Evolutionary conservation across 2,888 invertebrate species (phyloP).

Genomic region (Phasia obesa): DNA sequence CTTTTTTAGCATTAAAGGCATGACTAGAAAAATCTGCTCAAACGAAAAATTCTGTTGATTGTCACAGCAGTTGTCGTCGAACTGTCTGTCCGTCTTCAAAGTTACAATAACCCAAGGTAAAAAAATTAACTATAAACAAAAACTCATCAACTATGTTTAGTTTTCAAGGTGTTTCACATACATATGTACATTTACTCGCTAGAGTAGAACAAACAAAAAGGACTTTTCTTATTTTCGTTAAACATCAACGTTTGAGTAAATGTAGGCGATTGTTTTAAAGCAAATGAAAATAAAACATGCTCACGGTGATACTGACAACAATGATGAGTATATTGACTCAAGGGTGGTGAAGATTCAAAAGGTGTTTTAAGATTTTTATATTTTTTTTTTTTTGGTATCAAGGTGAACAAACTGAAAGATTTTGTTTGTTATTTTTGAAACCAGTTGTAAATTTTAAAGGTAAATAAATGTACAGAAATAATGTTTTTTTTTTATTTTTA

Average conservation of each 20-base stretch:
- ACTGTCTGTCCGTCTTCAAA: conserved; percentile 30
- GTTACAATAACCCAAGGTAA: conserved; percentile 52
- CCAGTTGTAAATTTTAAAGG: conserved; percentile 59
- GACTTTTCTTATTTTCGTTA: conserved; percentile 44
- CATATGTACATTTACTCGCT: not conserved
- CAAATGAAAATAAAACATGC: conserved; percentile 39
- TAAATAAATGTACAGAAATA: conserved; percentile 43
- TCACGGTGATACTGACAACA: conserved; percentile 32
- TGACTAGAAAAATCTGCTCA: conserved; percentile 46
- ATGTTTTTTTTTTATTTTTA: conserved; percentile 21
- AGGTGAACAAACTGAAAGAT: conserved; percentile 66
- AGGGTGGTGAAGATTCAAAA: conserved; percentile 55
- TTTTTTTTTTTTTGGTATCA: conserved; percentile 52
- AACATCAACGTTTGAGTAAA: conserved; percentile 57
- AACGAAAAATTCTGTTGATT: not conserved
- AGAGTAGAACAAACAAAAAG: conserved; percentile 29
- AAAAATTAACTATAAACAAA: conserved; percentile 18
- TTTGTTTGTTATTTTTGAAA: conserved; percentile 46
- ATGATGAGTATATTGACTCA: conserved; percentile 60
- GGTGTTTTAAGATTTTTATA: conserved; percentile 27
- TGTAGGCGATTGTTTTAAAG: conserved; percentile 57
- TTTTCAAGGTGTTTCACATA: conserved; percentile 47
- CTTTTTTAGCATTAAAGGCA: conserved; percentile 48
- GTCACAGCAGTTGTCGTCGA: conserved; percentile 9
- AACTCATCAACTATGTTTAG: conserved; percentile 10